phyloP scores from a whole-genome alignment of 1,140 invertebrate species.

The Dreissena rostriformis region DNA sequence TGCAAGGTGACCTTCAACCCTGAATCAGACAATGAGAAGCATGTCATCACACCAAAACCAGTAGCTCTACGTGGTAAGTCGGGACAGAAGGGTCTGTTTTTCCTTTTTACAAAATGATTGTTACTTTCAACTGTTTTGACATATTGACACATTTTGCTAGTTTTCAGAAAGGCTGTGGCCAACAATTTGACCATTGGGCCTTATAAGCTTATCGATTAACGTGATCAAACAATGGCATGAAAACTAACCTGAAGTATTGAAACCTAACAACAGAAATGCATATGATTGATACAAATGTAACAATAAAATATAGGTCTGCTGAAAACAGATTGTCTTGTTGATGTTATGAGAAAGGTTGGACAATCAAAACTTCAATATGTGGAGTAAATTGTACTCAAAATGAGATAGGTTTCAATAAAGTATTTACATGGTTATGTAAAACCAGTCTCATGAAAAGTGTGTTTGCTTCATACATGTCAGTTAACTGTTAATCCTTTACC shows the following conservation, averaged over 20 bases:
- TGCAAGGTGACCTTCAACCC: constrained; percentile 19
- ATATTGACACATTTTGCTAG: not conserved
- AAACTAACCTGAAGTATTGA: not conserved
- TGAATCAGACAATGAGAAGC: not conserved
- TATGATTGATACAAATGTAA: too few species aligned
- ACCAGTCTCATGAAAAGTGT: too few species aligned
- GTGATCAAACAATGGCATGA: not conserved
- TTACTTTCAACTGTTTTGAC: not conserved
- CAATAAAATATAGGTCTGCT: too few species aligned
- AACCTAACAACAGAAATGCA: not conserved
- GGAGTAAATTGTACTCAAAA: too few species aligned
- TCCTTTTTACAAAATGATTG: not conserved
- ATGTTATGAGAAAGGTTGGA: too few species aligned
- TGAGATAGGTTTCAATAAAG: too few species aligned
- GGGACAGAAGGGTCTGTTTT: not conserved
- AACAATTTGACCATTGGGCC: too few species aligned
- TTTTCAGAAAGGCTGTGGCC: not conserved
- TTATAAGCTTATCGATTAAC: not conserved
- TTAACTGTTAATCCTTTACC: too few species aligned
- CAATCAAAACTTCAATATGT: too few species aligned
- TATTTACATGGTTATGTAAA: too few species aligned
- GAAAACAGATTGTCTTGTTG: too few species aligned
- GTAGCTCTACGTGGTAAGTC: constrained; percentile 7
- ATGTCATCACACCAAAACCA: constrained; percentile 28
- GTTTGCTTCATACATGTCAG: too few species aligned